phyloP scores from a whole-genome alignment of 2,797 vertebrate species.

The Pseudochirops cupreus region DNA sequence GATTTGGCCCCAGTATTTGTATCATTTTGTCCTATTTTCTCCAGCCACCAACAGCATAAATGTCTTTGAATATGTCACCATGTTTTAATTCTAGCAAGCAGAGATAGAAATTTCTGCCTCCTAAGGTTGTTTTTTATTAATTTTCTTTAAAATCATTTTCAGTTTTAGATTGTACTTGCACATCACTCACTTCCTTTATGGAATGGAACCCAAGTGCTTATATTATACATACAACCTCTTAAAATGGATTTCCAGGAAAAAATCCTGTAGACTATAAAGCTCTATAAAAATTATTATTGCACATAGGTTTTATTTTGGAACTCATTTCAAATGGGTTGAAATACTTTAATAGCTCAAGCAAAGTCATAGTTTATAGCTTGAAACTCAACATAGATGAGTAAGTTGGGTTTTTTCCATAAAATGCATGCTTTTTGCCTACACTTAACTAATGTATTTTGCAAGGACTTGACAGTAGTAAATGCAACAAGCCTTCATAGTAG shows the following conservation, averaged over 20 bases:
- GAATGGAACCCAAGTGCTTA: slow-evolving; percentile 66
- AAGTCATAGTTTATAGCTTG: slow-evolving; percentile 82
- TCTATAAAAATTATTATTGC: slow-evolving; percentile 81
- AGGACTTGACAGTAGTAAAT: slow-evolving; percentile 83
- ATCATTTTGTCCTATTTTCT: slow-evolving; percentile 28
- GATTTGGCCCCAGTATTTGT: slow-evolving; percentile 36
- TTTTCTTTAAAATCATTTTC: slow-evolving; percentile 44
- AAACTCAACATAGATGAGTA: slow-evolving; percentile 79
- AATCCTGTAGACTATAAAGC: slow-evolving; percentile 78
- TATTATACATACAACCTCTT: slow-evolving; percentile 75
- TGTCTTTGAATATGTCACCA: slow-evolving; percentile 32
- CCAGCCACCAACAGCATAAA: neutral
- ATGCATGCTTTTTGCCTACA: slow-evolving; percentile 83
- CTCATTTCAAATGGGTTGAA: slow-evolving; percentile 84
- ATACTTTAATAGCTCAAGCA: slow-evolving; percentile 84
- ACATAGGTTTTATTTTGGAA: slow-evolving; percentile 80
- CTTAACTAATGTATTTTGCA: slow-evolving; percentile 86
- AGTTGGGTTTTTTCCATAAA: slow-evolving; percentile 80
- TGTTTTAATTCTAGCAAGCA: slow-evolving; percentile 64
- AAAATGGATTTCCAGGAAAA: slow-evolving; percentile 77
- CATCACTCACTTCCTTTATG: slow-evolving; percentile 65
- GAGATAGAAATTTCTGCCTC: slow-evolving; percentile 43
- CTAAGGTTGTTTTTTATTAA: slow-evolving; percentile 9
- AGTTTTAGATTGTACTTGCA: slow-evolving; percentile 52
- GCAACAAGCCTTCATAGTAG: slow-evolving; percentile 81